These are phyloP conservation scores for Phylloscopus whistleri DNA, from an alignment of 2,113 vertebrate species.

Conservation along the genomic window DNA sequence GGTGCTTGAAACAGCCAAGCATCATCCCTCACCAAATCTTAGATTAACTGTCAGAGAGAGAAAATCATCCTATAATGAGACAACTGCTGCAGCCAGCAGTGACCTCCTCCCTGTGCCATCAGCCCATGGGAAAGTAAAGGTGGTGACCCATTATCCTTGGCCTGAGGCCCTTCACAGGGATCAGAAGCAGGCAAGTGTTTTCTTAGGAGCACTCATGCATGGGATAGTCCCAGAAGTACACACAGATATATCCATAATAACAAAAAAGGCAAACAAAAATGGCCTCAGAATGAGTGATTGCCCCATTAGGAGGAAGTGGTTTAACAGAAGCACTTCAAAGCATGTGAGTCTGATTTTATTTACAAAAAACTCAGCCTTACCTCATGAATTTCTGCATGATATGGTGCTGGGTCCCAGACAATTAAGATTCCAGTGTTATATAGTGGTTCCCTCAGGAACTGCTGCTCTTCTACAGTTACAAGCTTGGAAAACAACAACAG, in stretches of 20 bases:
- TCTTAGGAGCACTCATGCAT: not conserved
- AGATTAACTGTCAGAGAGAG: not conserved
- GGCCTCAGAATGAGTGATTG: not conserved
- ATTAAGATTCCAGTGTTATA: constrained; percentile 78
- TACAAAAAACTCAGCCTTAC: constrained; percentile 52
- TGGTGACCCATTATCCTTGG: not conserved
- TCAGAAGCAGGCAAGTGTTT: not conserved
- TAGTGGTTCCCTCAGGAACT: constrained; percentile 67
- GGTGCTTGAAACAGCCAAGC: not conserved
- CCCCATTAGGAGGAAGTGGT: not conserved
- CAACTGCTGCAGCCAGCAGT: not conserved
- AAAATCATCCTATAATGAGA: not conserved
- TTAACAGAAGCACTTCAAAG: not conserved
- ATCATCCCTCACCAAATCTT: not conserved
- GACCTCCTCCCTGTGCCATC: not conserved
- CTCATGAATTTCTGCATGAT: constrained; percentile 73
- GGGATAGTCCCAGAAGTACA: not conserved
- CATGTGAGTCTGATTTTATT: not conserved
- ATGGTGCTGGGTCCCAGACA: constrained; percentile 80
- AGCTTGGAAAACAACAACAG: constrained; percentile 66
- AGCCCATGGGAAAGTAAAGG: not conserved
- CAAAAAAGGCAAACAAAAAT: not conserved
- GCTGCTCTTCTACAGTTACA: constrained; percentile 60
- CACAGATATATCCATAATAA: not conserved
- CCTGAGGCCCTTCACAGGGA: not conserved